These are phyloP conservation scores for Zeugodacus cucurbitae DNA, from an alignment of 1,140 invertebrate species.

Conservation along the genomic window DNA sequence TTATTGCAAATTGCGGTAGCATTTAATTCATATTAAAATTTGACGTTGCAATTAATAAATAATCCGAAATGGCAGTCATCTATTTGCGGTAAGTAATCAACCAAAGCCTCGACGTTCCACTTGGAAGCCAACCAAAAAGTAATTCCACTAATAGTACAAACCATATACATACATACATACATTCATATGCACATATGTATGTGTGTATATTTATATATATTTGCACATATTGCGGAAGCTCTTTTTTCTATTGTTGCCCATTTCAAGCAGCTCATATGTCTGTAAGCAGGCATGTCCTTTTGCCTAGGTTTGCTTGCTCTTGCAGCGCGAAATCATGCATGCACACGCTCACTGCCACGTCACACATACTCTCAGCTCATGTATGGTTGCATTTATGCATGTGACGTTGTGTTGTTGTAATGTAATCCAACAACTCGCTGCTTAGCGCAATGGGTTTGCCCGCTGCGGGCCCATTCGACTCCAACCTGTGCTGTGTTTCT, in stretches of 20 bases:
- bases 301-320: too few relatives aligned
- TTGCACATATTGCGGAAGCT: too few relatives aligned
- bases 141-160: background rate
- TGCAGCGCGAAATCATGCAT: background rate
- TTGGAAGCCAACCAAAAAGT: conserved; percentile 26
- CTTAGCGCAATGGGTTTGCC: background rate
- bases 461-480: background rate
- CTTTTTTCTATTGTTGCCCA: background rate
- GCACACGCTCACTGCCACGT: background rate
- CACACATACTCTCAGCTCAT: background rate
- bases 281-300: background rate
- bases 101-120: conserved; percentile 1
- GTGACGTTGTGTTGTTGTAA: background rate
- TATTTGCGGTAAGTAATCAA: conserved; percentile 2
- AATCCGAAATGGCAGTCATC: background rate
- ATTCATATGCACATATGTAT: background rate
- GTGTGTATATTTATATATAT: background rate
- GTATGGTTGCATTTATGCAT: too few relatives aligned
- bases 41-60: background rate
- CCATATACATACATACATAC: background rate
- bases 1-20: too few relatives aligned
- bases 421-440: background rate
- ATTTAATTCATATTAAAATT: too few relatives aligned
- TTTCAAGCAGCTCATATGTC: background rate
- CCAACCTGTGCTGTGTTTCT: background rate